Base-by-base conservation (phyloP, 2,888 invertebrate species). In the Lomographa bimaculata region DNA sequence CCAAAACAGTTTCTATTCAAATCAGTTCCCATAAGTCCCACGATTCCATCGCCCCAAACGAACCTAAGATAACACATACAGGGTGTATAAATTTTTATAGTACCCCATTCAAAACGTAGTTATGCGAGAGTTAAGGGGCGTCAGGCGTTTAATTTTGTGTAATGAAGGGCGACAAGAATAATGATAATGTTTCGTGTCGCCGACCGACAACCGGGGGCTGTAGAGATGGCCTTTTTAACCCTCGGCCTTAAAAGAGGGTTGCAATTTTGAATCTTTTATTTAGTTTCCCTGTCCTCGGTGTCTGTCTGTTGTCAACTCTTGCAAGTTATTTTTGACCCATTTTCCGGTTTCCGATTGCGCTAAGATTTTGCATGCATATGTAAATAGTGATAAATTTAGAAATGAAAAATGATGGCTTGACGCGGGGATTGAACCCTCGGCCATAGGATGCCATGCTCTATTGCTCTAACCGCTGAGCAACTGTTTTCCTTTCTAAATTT, bases 121-220 rank as follows among this genome's bases (percentile, higher is more conserved):
- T 37, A 34, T 12, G 28, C 29, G 20, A 26, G 24, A 25, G 27
- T 33, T 30, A 30, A 38, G 34, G 27, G 16, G 18, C 9, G 34
- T 5, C 26, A 12, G 25, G 18, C 8, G 36, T 34, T 45, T 45
- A 45, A 42, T 39, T 45, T 27, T 21, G 23, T 17, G 28, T 47
- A 50, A 51, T 51, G 47, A 51, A 51, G 47, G 39, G 42, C 33
- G 30, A 36, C 47, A 47, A 40, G 44, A 44, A 34, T 45, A 50
- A 52, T 42, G 37, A 39, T 27, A 11, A 39, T 33, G 36, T 19
- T 26, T 16, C 10, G 20, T 29, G 30, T 9, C 27, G 6, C 29
- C 25, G 24, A 10, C 10, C 11, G 10, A 9, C 7, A 10, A 16
- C 6, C 7, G 11, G 11, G 7, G 24, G 7, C 3, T 16, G 21